Base-by-base conservation (phyloP, 2,888 invertebrate genomes). In the Spialia ferax region DNA sequence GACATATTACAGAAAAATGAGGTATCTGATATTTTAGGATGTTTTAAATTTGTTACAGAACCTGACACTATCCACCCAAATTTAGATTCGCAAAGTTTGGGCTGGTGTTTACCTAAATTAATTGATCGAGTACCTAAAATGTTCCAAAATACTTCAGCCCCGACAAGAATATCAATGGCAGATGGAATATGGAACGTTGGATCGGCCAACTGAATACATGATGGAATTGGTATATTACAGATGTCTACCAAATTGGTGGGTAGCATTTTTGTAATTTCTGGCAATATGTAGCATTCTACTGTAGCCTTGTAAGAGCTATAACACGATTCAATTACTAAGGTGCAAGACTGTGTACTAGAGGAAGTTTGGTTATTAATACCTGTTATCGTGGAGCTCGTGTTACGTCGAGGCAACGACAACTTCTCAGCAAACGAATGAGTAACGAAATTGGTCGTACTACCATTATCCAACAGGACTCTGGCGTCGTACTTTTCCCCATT, bases 131-230 rank as follows among this genome's bases (percentile, higher is more conserved):
- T 26, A 11, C 13, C 38, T 26, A 63, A 7, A 4, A 75, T 50
- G 7, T 45, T 38, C 76, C 74, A 75, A 63, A 75, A 77, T 8
- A 74, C 15, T 6, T 75, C 74, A 1, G 71, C 73, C 1, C 73
- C 75, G 35, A 52, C 10, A 75, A 32, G 29, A 11, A 77, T 68
- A 35, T 77, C 75, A 13, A 75, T 61, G 1, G 5, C 54, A 15
- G 73, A 72, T 15, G 76, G 74, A 26, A 61, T 68, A 57, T 75
- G 55, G 45, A 72, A 75, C 3, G 29, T 45, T 0, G 75, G 75
- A 60, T 77, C 75, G 6, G 75, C 74, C 38, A 74, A 52, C 8
- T 54, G 42, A 11, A 75, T 10, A 22, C 54, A 35, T 8, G n/a
- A 54, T 23, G 38, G 38, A 35, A 63, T 52, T 23, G 35, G 63